Conservation (phyloP, 2,113 vertebrate species). For the Dipodomys merriami region DNA sequence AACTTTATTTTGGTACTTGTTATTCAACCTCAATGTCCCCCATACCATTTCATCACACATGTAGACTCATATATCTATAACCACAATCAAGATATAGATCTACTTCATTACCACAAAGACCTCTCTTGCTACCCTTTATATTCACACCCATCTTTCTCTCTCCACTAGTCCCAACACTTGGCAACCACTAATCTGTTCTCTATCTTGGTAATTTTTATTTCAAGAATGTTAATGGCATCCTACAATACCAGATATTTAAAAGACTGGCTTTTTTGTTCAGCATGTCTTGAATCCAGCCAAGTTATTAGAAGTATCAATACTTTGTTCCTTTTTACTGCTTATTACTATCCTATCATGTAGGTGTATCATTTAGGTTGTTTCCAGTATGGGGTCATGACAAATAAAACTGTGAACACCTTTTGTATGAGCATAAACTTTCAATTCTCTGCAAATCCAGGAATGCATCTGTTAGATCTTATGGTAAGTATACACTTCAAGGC, state of each 20-base stretch:
- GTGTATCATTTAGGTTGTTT: background rate
- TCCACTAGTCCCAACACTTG: background rate
- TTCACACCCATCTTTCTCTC: background rate
- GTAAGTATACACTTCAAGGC: background rate
- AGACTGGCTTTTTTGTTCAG: background rate
- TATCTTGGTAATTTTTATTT: conserved; percentile 1
- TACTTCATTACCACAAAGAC: background rate
- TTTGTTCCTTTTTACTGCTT: background rate
- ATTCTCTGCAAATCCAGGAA: background rate
- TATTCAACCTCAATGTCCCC: background rate
- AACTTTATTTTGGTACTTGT: background rate
- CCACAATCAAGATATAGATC: background rate
- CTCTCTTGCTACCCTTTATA: background rate
- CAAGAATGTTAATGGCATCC: background rate
- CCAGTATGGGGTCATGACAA: background rate
- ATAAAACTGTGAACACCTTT: background rate
- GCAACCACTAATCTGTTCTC: background rate
- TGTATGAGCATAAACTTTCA: background rate
- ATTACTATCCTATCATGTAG: background rate
- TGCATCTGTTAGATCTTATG: background rate
- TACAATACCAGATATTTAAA: background rate
- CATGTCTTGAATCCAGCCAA: background rate
- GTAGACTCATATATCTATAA: background rate
- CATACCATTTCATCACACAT: background rate
- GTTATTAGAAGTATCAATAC: background rate